These are phyloP conservation scores for Sinella curviseta DNA, from an alignment of 1,140 invertebrate species.

Conservation along the genomic window DNA sequence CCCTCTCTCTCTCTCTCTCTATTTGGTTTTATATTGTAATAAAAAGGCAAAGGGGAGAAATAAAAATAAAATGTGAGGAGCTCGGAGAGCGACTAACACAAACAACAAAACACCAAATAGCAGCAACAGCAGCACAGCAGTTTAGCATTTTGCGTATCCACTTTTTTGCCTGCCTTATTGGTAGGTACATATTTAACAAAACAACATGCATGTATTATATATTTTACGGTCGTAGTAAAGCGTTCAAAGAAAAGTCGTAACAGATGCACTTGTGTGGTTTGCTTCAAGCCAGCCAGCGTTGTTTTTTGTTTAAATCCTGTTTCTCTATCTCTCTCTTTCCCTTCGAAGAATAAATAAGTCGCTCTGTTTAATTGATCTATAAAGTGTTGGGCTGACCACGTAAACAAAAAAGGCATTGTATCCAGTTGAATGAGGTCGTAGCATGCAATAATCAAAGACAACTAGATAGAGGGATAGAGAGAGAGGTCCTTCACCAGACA, in stretches of 20 bases:
- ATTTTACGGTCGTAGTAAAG: neutral
- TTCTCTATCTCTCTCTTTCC: too few relatives aligned
- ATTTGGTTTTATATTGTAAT: neutral
- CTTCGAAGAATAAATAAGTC: too few relatives aligned
- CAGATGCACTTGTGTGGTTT: neutral
- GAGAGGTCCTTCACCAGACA: neutral
- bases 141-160: too few relatives aligned
- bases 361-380: too few relatives aligned
- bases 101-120: neutral
- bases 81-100: neutral
- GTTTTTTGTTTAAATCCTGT: too few relatives aligned
- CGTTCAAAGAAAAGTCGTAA: neutral
- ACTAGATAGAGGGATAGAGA: too few relatives aligned
- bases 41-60: neutral
- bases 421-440: neutral
- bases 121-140: neutral
- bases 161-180: neutral
- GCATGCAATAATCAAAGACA: neutral
- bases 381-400: too few relatives aligned
- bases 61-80: slow-evolving; percentile 3
- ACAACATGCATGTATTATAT: neutral
- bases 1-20: too few relatives aligned
- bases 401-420: neutral
- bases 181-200: too few relatives aligned
- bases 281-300: too few relatives aligned